phyloP scores from a whole-genome alignment of 2,888 invertebrate genomes.

The Chaitophorus viminalis region DNA sequence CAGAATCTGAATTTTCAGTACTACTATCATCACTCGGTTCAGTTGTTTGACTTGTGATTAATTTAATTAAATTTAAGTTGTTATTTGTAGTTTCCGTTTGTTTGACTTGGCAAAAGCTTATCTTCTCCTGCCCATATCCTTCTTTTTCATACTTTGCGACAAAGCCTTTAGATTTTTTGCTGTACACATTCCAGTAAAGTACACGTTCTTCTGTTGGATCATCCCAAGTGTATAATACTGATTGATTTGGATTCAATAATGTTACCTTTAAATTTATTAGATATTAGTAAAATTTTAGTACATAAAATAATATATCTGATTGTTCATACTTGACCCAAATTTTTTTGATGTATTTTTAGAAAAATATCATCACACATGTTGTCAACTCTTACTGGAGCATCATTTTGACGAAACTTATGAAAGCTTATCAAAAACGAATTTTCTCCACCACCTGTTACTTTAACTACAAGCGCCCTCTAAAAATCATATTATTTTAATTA shows the following conservation, averaged over 20 bases:
- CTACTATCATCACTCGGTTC: conserved; percentile 69
- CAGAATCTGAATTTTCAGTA: conserved; percentile 72
- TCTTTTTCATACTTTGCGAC: conserved; percentile 77
- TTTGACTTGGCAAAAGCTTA: conserved; percentile 78
- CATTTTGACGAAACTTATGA: conserved; percentile 78
- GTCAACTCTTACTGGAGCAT: conserved; percentile 84
- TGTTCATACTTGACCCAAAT: conserved; percentile 66
- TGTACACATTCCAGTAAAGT: conserved; percentile 84
- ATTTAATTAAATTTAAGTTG: conserved; percentile 47
- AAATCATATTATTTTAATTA: conserved; percentile 64
- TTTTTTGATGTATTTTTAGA: conserved; percentile 79
- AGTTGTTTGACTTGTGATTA: conserved; percentile 34
- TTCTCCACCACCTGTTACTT: conserved; percentile 79
- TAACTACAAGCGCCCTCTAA: conserved; percentile 77
- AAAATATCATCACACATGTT: conserved; percentile 86
- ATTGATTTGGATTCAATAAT: conserved; percentile 79
- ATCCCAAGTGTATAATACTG: conserved; percentile 85
- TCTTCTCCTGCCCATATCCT: conserved; percentile 74
- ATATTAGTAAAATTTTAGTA: not conserved
- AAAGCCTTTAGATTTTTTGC: conserved; percentile 79
- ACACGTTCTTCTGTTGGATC: conserved; percentile 79
- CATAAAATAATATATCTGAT: not conserved
- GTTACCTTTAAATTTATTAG: conserved; percentile 71
- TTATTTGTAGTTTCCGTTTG: conserved; percentile 69
- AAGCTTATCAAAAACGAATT: conserved; percentile 81